Percentiles rank a stretch among this genome's conserved stretches.
phyloP scores from a whole-genome alignment of 2,113 vertebrate genomes.

The Pseudopipra pipra region DNA sequence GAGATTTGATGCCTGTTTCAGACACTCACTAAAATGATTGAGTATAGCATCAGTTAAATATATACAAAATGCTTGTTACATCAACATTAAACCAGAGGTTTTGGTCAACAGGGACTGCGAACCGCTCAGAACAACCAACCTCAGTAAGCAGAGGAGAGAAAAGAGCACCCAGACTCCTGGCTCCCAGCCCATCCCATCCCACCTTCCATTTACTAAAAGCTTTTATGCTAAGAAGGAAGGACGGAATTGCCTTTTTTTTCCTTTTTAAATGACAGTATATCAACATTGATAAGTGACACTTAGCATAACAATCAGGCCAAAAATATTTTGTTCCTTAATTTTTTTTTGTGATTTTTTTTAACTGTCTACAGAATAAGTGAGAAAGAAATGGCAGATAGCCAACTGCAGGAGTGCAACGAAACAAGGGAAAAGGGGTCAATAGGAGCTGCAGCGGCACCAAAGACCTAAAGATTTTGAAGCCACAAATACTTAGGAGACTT shows the following conservation, averaged over 20 bases:
- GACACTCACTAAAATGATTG: background rate
- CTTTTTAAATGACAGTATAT: background rate
- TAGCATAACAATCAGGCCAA: background rate
- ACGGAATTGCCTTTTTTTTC: background rate
- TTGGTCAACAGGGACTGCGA: background rate
- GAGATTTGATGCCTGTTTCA: background rate
- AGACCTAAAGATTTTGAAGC: background rate
- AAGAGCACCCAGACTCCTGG: background rate
- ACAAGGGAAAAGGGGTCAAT: accelerated
- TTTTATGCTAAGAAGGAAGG: background rate
- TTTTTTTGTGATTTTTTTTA: accelerated
- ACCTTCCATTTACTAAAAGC: background rate
- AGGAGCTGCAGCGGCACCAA: background rate
- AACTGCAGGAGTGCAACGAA: background rate
- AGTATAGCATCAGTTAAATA: background rate
- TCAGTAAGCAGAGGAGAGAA: background rate
- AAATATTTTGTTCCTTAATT: background rate
- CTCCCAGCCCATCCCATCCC: background rate
- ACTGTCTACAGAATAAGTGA: background rate
- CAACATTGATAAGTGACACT: background rate
- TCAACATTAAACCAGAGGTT: background rate
- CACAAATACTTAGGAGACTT: background rate
- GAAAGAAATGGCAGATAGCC: background rate
- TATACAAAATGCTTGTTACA: background rate
- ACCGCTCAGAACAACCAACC: background rate